phyloP scores from a whole-genome alignment of 2,888 invertebrate species.

The Tiliacea citrago region DNA sequence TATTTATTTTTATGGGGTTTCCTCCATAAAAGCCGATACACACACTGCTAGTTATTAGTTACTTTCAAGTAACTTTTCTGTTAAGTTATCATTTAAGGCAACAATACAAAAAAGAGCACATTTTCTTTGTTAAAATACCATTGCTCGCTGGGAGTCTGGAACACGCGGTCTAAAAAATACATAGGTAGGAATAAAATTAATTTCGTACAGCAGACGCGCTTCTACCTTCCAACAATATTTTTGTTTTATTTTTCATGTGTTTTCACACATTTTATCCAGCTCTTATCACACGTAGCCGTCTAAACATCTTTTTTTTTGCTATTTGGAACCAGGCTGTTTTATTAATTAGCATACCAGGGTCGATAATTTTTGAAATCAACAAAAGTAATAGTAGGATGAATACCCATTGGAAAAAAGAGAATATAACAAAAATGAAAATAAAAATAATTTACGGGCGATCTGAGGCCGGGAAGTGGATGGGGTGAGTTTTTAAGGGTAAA shows the following conservation, averaged over 20 bases:
- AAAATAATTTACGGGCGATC: too few species aligned
- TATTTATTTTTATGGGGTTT: not conserved
- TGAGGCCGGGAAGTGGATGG: too few species aligned
- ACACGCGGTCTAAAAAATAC: not conserved
- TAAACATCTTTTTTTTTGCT: not conserved
- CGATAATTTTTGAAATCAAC: too few species aligned
- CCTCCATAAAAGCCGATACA: not conserved
- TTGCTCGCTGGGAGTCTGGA: too few species aligned
- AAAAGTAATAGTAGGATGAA: too few species aligned
- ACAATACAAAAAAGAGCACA: not conserved
- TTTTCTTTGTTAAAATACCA: not conserved
- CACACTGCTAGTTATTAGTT: not conserved
- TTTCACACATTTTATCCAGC: constrained; percentile 10
- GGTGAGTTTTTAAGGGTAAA: too few species aligned
- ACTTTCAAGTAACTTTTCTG: too few species aligned
- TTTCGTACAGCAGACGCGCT: not conserved
- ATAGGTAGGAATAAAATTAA: not conserved
- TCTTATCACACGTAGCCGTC: constrained; percentile 16
- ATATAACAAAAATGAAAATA: too few species aligned
- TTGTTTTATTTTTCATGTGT: constrained; percentile 2
- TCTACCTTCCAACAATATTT: not conserved
- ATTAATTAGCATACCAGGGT: too few species aligned
- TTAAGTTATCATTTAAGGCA: not conserved
- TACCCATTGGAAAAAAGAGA: too few species aligned
- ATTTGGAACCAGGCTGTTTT: not conserved